Base-by-base conservation (phyloP, 2,888 invertebrate genomes). In the Nephrotoma appendiculata region DNA sequence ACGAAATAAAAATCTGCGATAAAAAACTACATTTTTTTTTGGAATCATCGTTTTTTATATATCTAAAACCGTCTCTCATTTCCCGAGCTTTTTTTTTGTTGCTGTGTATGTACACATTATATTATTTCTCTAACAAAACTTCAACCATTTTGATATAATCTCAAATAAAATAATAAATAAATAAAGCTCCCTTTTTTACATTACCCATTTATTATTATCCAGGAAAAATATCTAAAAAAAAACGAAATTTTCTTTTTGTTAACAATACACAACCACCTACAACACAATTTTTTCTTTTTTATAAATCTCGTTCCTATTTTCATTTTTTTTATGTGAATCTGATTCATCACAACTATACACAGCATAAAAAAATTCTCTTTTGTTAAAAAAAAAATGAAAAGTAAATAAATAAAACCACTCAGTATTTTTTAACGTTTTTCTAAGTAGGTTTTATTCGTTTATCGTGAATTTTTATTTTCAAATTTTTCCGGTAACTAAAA, bases 341-440 rank as follows among this genome's bases (percentile, higher is more conserved):
- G 84, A 84, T 84, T 84, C 84, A 84, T 84, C 84, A 84, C 84
- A 84, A 84, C 84, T 84, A 84, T 84, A 84, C 84, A 71, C 71
- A 71, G 71, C 71, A 71, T 71, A 71, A 31, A 71, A 71, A 71
- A 31, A 71, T 11, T 57, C 52, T 57, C 71, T 71, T 71, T 71
- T 71, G 31, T 71, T 4, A 31, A 71, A 71, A 71, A 71, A 71
- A 71, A 71, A 71, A n/a, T n/a, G n/a, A 71, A 31, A 31, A 19
- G 2, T 48, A 12, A 71, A 31, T 31, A 71, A 71, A 71, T 71
- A 71, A 71, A 71, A 71, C 71, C 71, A 71, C 71, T 71, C 71
- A 71, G 71, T 71, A 31, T 71, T 71, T 71, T 71, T 71, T 52
- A 71, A 71, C 71, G 31, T 71, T 71, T 31, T 71, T 52, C 71